Base-by-base conservation (phyloP, 2,113 vertebrate genomes). In the Clarias batrachus region DNA sequence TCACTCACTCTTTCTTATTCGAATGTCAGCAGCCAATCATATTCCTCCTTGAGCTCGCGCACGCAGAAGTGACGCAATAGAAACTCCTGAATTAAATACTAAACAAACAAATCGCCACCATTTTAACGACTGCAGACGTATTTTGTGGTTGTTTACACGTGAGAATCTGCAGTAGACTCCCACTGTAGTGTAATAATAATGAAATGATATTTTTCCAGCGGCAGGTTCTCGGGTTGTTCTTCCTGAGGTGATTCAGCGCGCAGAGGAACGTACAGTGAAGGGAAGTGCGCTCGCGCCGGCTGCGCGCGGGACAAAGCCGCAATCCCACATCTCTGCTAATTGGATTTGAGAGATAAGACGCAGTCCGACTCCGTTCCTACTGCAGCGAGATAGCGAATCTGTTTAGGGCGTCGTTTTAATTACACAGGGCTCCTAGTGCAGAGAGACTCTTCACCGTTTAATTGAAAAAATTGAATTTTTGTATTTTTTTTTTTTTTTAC, bases 341-440 rank as follows among this genome's bases (percentile, higher is more conserved):
- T 94, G 93, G 91, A 90, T 91, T 90, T 90, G 85, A 82, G 37
- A 91, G 94, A 94, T 93, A 92, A 94, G 92, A 93, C 93, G 93
- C n/a, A n/a, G n/a, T 93, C 92, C 86, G 27, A 83, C 84, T 92
- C 90, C 92, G 19, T 68, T 90, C 90, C 92, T 86, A 89, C 87
- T 57, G 87, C 86, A 78, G 92, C 87, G 89, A 90, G 87, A 90
- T 90, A 86, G 84, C 91, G 87, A 86, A 94, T 94, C 90, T 93
- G 93, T 91, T 93, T 91, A 93, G 92, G 87, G 59, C 92, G 91
- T 90, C 92, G 89, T 93, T 95, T 91, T 90, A 90, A 89, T 88
- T 59, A 83, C 88, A 87, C 86, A 88, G 85, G 87, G 82, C 88
- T 89, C 87, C 74, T 14, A 87, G 89, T 84, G 76, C 73, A 63